Conservation (phyloP, 2,888 invertebrate genomes). For the Drosophila nr. perissopoda region DNA sequence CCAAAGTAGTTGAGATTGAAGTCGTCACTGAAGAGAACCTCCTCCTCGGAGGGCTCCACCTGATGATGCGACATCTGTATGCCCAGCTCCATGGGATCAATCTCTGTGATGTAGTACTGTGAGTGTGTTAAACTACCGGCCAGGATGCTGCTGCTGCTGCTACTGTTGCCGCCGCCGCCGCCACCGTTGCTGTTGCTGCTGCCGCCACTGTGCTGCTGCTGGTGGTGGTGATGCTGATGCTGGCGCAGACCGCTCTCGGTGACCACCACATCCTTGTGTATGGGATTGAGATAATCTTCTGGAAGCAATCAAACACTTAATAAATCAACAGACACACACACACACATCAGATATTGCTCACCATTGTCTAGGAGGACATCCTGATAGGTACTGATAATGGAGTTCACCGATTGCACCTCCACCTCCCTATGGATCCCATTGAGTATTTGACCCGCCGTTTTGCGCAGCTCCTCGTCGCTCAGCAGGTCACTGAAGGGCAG, state of each 20-base stretch:
- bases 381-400: conserved; percentile 84
- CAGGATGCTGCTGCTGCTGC: conserved; percentile 25
- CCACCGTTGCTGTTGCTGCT: conserved; percentile 24
- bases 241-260: conserved; percentile 89
- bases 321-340: neutral
- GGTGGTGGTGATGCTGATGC: conserved; percentile 47
- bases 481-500: conserved; percentile 79
- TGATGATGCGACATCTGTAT: conserved; percentile 83
- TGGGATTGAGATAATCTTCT: conserved; percentile 88
- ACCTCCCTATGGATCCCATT: conserved; percentile 87
- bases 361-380: conserved; percentile 84
- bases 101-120: conserved; percentile 84
- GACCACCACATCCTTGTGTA: conserved; percentile 92
- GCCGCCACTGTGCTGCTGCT: conserved; percentile 19
- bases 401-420: conserved; percentile 87
- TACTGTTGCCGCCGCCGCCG: conserved; percentile 3
- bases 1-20: conserved; percentile 85
- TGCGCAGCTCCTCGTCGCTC: conserved; percentile 85
- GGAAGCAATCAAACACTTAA: conserved; percentile 41
- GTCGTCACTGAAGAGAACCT: conserved; percentile 84
- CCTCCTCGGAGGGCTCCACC: conserved; percentile 81
- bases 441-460: conserved; percentile 87
- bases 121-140: conserved; percentile 55
- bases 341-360: conserved; percentile 50
- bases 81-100: conserved; percentile 85